Evolutionary conservation across 2,113 vertebrate genomes (phyloP), one percentile per base, ranked within the genome.

Genomic region (Copsychus sechellarum): DNA sequence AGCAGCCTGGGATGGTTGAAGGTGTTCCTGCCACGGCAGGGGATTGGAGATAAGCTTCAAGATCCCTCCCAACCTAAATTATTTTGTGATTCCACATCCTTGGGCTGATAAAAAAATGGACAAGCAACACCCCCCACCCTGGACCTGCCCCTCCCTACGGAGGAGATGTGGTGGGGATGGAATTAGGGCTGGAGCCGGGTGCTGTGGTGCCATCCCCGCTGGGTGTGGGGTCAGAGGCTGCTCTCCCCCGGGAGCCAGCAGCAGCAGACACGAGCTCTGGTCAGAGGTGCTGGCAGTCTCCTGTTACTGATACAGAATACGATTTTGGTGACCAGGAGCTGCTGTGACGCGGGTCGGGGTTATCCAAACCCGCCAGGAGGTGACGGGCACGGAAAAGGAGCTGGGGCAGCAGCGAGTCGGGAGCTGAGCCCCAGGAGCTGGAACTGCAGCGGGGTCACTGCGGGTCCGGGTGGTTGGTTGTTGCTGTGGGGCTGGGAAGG

Each of bases 251-350:
- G 71, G 81, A 82, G 42, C 77, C 28, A 64, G 51, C 34, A 13
- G 20, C 54, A 77, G 78, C 67, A 50, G 71, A 50, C 40, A 40
- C 0, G 3, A 66, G 74, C 56, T 28, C 36, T 8, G 54, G 14
- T 66, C 94, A 50, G 84, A 64, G 36, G 72, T 25, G 54, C 34
- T 2, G 60, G 13, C 15, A 38, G 89, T 96, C 92, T 96, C 90
- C 58, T 81, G 8, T 96, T 95, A 94, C 93, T 58, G 93, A 92
- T 40, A 95, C 51, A 76, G 80, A 93, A 95, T 85, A 92, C 6
- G 90, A 94, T 89, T 91, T 90, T 1, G 20, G 89, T 72, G 82
- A 51, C 34, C 65, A 38, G 89, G 84, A 96, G 92, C 90, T 54
- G 66, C 91, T 29, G 58, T 86, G 93, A 53, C 25, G n/a, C 50